Evolutionary conservation across 1,140 invertebrate species (phyloP).

Genomic region (Drosophila busckii): DNA sequence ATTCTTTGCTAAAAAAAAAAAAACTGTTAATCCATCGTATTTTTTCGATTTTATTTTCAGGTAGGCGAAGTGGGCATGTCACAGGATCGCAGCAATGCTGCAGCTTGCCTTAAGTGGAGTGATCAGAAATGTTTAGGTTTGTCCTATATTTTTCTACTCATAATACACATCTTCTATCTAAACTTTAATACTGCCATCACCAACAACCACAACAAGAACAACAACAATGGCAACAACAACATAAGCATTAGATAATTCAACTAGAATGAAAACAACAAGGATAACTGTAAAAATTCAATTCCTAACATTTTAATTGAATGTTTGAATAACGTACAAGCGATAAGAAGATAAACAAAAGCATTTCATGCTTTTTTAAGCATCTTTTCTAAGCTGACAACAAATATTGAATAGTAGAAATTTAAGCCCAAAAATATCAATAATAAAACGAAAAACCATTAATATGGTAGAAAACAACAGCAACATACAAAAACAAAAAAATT

Average conservation of each 20-base stretch:
- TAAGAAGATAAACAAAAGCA: constrained; percentile 15
- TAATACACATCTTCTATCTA: constrained; percentile 62
- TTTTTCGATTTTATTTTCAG: constrained; percentile 37
- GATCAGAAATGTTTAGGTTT: constrained; percentile 78
- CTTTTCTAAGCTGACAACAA: constrained; percentile 29
- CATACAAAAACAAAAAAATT: constrained; percentile 20
- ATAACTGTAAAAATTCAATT: constrained; percentile 34
- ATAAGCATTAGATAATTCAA: constrained; percentile 67
- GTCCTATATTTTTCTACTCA: constrained; percentile 67
- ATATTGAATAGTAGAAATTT: constrained; percentile 32
- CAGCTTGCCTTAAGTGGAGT: constrained; percentile 66
- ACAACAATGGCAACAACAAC: constrained; percentile 37
- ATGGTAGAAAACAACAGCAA: constrained; percentile 17
- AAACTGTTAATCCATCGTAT: not conserved
- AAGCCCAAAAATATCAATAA: constrained; percentile 23
- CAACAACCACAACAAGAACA: constrained; percentile 51
- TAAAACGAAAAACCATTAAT: constrained; percentile 14
- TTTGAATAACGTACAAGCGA: constrained; percentile 32
- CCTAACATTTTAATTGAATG: constrained; percentile 61
- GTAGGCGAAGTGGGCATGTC: constrained; percentile 62
- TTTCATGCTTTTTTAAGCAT: constrained; percentile 33
- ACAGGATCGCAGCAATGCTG: constrained; percentile 56
- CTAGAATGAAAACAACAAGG: constrained; percentile 33
- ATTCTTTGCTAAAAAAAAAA: no score
- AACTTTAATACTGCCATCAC: constrained; percentile 62